Base-by-base conservation (phyloP, 2,797 vertebrate genomes). In the Philypnodon macrostomus region DNA sequence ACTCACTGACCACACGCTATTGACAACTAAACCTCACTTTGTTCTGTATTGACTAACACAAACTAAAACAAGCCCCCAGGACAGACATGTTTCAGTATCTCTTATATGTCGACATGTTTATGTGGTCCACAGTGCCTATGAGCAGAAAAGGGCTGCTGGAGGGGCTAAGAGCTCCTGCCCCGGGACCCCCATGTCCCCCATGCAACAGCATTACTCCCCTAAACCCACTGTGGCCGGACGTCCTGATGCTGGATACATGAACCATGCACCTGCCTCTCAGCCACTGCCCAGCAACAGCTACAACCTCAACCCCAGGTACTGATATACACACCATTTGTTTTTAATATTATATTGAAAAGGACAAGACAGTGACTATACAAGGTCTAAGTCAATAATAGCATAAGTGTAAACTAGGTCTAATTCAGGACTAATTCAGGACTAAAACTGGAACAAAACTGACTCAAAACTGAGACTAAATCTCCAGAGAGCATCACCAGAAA, bases 231-330 rank as follows among this genome's bases (percentile, higher is more conserved):
- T 86, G 50, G 88, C 82, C 51, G 76, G 90, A 57, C 85, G 92
- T 48, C 90, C 91, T 17, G 91, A 94, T 37, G 86, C 89, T 36
- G 91, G 83, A 64, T 95, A 94, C 87, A 89, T 94, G 86, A 94
- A 82, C 82, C 77, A 88, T 36, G 72, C 90, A 1, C 49, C 89
- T 73, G 35, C 91, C 63, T 70, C 72, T 44, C 63, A 80, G 73
- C 81, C 86, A 26, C 44, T 70, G 61, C 85, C 89, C 29, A 89
- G 85, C 75, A 88, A 90, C 74, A 87, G 74, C 42, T 91, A 86
- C 80, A 82, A 86, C 79, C 67, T 51, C 7, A 81, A 89, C 12
- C 51, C 67, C 80, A 89, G 92, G 92, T 95, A 84, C 76, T n/a
- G n/a, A 41, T 10, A 11, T 1, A 11, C 16, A 36, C 2, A 10